Evolutionary conservation across 2,888 invertebrate genomes (phyloP), one percentile per base, ranked within the genome.

Genomic region (Eupithecia insigniata): DNA sequence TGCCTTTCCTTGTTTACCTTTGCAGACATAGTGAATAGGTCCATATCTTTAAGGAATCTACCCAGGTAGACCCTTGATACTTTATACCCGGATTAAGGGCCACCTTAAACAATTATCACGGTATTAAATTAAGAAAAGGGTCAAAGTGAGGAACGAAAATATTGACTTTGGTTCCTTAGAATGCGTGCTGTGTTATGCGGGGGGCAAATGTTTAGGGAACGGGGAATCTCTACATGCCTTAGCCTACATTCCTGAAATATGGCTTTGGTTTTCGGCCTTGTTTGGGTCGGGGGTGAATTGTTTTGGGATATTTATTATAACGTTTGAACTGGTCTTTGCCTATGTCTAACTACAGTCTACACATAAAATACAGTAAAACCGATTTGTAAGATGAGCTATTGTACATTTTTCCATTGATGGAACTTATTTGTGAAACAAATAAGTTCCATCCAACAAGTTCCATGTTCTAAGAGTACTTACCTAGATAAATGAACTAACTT

Each of bases 111-210:
- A 62, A 62, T 32, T 32, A 62, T 34, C 81, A 82, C 82, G 76
- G 67, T 72, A 75, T 77, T 75, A 75, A 67, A 74, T 74, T 72
- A 67, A 67, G 61, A 67, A 72, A 69, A 72, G 73, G 77, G 75
- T 69, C 76, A 61, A 70, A 64, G 64, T 70, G 43, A 66, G 66
- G 55, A 60, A 67, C 66, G 65, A 75, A 75, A 74, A 75, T 71
- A 70, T 75, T 73, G 75, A 70, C 68, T 77, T 66, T 73, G 72
- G 61, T 68, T 39, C 66, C 71, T 71, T 32, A 65, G 74, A 71
- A 74, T 74, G 74, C 67, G 66, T 67, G 67, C 58, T 43, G 68
- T 70, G 67, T 69, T 43, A 64, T 60, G 64, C 58, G 64, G 39
- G 32, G 51, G 62, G 69, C 43, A 70, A 69, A 76, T 74, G 67